A percentile compares a stretch with the other conserved stretches of the same genome.
Evolutionary conservation across 2,113 vertebrate species (phyloP).

Genomic region (Egretta garzetta): DNA sequence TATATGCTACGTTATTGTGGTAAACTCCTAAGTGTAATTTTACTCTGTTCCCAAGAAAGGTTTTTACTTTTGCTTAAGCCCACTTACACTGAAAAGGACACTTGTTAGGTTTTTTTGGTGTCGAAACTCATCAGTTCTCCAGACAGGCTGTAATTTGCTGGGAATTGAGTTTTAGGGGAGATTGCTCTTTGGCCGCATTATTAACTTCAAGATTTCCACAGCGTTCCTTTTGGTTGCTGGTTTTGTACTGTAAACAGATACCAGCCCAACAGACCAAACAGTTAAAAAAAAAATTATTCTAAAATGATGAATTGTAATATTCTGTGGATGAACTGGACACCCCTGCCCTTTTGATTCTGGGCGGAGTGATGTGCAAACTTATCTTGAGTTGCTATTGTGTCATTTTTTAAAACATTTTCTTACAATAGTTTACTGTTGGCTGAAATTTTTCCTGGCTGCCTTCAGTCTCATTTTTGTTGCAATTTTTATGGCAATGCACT

Average conservation of each 20-base stretch:
- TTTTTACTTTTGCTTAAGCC: not conserved
- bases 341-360: not conserved
- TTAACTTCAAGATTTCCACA: not conserved
- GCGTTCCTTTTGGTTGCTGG: not conserved
- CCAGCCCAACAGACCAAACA: not conserved
- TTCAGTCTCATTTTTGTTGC: not conserved
- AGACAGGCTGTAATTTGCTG: not conserved
- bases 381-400: rapidly evolving
- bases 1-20: not conserved
- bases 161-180: not conserved
- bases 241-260: not conserved
- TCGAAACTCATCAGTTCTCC: not conserved
- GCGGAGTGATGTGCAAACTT: not conserved
- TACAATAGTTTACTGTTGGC: not conserved
- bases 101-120: not conserved
- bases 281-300: not conserved
- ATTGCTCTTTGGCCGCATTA: not conserved
- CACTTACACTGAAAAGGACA: not conserved
- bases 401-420: not conserved
- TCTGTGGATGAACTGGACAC: not conserved
- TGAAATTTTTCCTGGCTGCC: not conserved
- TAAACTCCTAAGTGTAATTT: not conserved
- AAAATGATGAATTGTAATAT: not conserved
- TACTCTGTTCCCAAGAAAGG: not conserved
- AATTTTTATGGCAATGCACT: not conserved